A percentile compares a stretch with the other conserved stretches of the same genome.
phyloP scores from a whole-genome alignment of 1,140 invertebrate species.

The Venturia canescens region DNA sequence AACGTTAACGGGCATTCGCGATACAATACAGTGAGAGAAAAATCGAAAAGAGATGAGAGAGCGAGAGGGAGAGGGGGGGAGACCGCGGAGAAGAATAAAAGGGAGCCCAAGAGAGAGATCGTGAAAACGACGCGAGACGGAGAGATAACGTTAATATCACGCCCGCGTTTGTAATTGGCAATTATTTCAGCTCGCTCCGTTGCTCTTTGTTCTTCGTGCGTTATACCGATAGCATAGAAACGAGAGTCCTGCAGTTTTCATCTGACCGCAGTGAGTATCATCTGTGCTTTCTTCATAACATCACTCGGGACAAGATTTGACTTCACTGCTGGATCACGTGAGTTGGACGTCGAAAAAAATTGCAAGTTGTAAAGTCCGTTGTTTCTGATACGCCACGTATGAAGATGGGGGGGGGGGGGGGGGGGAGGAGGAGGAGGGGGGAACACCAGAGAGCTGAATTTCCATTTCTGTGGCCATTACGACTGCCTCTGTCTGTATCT shows the following conservation, averaged over 20 bases:
- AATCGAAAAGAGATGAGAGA: neutral
- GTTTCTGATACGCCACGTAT: neutral
- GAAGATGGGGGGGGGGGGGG: too few relatives aligned
- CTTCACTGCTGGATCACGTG: constrained; percentile 5
- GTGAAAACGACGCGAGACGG: constrained; percentile 35
- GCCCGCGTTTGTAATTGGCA: constrained; percentile 67
- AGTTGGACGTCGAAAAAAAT: neutral
- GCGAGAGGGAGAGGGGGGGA: neutral
- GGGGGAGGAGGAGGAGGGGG: too few relatives aligned
- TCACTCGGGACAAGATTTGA: neutral
- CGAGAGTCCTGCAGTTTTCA: neutral
- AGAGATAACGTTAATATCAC: constrained; percentile 69
- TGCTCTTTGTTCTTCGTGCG: constrained; percentile 61
- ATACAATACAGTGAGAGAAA: neutral
- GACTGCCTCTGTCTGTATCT: too few relatives aligned
- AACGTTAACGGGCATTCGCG: constrained; percentile 35
- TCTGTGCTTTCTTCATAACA: neutral
- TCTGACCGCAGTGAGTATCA: neutral
- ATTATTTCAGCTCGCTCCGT: constrained; percentile 65
- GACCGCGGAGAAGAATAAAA: neutral
- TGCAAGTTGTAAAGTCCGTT: neutral
- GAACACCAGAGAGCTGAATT: neutral
- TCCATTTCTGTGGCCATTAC: too few relatives aligned
- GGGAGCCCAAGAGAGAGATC: constrained; percentile 20
- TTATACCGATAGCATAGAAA: constrained; percentile 36